These are phyloP conservation scores for Salpingus planirostris DNA, from an alignment of 2,888 invertebrate genomes.

Conservation along the genomic window DNA sequence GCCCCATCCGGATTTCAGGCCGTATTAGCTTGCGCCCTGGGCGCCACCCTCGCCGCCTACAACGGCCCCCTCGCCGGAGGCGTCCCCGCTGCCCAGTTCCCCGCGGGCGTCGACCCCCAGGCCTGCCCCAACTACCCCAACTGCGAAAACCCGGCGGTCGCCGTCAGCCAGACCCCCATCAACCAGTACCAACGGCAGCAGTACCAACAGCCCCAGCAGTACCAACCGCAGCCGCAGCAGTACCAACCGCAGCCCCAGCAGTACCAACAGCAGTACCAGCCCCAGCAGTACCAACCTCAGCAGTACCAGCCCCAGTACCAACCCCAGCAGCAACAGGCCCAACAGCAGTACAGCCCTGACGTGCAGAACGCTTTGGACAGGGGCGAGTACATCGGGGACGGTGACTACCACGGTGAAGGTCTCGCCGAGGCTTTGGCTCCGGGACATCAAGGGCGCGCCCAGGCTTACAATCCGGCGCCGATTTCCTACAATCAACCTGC, in stretches of 20 bases:
- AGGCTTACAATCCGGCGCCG: slow-evolving; percentile 17
- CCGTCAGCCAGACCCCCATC: slow-evolving; percentile 17
- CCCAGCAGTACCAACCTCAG: slow-evolving; percentile 22
- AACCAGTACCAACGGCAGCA: slow-evolving; percentile 13
- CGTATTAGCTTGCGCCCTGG: slow-evolving; percentile 28
- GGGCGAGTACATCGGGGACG: slow-evolving; percentile 33
- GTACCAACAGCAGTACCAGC: slow-evolving; percentile 12
- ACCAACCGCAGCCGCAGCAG: slow-evolving; percentile 15
- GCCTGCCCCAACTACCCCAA: slow-evolving; percentile 33
- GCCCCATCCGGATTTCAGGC: too few species aligned
- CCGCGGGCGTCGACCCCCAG: slow-evolving; percentile 30
- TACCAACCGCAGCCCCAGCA: slow-evolving; percentile 3
- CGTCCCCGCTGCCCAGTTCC: slow-evolving; percentile 28
- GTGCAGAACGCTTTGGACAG: slow-evolving; percentile 30
- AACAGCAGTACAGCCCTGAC: slow-evolving; percentile 22
- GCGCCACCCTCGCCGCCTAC: slow-evolving; percentile 22
- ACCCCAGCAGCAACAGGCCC: slow-evolving; percentile 12
- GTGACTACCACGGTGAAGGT: slow-evolving; percentile 33
- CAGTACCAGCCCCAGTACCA: slow-evolving; percentile 17
- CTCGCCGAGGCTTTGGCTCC: slow-evolving; percentile 31
- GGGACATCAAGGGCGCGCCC: slow-evolving; percentile 21
- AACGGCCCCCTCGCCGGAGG: slow-evolving; percentile 32
- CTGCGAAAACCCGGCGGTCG: slow-evolving; percentile 30
- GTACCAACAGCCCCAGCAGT: slow-evolving; percentile 7
- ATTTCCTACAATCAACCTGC: slow-evolving; percentile 15